Evolutionary conservation across 1,140 invertebrate genomes (phyloP), one percentile per base, ranked within the genome.

Genomic region (Aphidius gifuensis): DNA sequence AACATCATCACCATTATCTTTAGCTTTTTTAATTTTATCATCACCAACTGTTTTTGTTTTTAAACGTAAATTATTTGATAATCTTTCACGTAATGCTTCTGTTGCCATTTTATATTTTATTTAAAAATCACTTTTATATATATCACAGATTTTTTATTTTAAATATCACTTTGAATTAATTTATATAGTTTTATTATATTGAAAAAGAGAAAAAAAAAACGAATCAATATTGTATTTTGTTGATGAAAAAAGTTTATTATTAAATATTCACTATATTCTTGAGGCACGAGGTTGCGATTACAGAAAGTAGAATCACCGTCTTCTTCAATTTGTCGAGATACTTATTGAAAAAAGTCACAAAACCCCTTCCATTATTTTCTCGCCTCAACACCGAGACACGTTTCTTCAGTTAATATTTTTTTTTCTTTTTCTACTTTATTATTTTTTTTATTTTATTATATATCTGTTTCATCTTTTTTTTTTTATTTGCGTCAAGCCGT

Each of bases 1-100:
- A 47, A 93, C 85, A 82, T 93, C 92, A 77, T 93, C 92, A 74
- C 92, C 90, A 70, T 87, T 88, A 66, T 92, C 90, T 74, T 88
- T 85, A 11, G 90, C 90, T 72, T 85, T 70, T 56, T 60, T 87
- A 21, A 67, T 67, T 53, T 62, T 61, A 5, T 67, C 66, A 40
- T 67, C 83, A 21, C 88, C 88, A 46, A 88, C 86, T 23, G 85
- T 90, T 78, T 89, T 89, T 40, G 86, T 87, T 62, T 64, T 68
- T 71, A 92, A 82, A 74, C 89, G 85, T 64, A 92, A 77, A 61
- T 86, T 84, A 40, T 84, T 87, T 69, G 90, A 89, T 69, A 92
- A 83, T 69, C 90, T 85, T 61, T 90, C 88, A 79, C 88, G 89
- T 67, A 92, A 79, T 65, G 91, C 84, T 75, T 91, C 88, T 56